Evolutionary conservation across 1,140 invertebrate genomes (phyloP).

Genomic region (Drosophila pseudoobscura): DNA sequence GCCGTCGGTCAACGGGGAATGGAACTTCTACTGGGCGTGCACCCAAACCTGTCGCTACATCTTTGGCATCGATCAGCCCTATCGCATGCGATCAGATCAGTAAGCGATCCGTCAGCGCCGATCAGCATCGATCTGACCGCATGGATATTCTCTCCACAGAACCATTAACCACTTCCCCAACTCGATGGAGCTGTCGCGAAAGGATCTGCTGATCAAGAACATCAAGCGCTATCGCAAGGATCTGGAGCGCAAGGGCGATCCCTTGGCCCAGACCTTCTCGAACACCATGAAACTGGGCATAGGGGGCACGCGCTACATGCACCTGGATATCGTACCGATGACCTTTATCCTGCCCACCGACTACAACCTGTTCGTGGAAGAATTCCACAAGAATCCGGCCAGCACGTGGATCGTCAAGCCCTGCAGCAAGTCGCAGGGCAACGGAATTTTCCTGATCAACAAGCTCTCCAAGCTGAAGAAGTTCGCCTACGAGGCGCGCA

Average conservation of each 20-base stretch:
- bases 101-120: constrained; percentile 20
- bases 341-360: constrained; percentile 96
- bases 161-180: constrained; percentile 96
- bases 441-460: constrained; percentile 94
- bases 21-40: constrained; percentile 71
- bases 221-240: constrained; percentile 97
- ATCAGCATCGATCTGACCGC: neutral
- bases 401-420: constrained; percentile 99
- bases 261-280: constrained; percentile 88
- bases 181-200: constrained; percentile 96
- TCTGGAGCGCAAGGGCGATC: constrained; percentile 93
- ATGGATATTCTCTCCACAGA: constrained; percentile 38
- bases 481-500: constrained; percentile 92
- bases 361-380: constrained; percentile 97
- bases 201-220: constrained; percentile 97
- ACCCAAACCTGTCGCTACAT: constrained; percentile 68
- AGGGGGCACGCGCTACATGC: constrained; percentile 89
- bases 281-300: constrained; percentile 86
- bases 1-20: constrained; percentile 51
- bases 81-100: constrained; percentile 74
- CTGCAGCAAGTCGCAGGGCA: constrained; percentile 94
- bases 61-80: constrained; percentile 68
- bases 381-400: constrained; percentile 94
- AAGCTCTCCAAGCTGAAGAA: constrained; percentile 94
- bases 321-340: constrained; percentile 95